Evolutionary conservation across 1,140 invertebrate species (phyloP).

Genomic region (Procambarus clarkii): DNA sequence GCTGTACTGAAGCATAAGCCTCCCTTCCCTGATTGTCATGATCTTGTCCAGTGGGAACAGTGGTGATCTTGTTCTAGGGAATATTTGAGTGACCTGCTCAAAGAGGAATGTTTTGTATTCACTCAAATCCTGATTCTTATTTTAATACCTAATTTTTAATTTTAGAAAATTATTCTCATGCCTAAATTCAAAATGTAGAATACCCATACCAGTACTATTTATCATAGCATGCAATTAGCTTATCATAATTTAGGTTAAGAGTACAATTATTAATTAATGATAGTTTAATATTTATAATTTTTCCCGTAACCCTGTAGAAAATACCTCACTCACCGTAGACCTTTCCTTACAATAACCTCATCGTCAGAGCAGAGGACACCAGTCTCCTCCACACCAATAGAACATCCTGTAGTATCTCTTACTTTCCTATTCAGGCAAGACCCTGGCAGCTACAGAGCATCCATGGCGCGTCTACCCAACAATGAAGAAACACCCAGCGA

Average conservation of each 20-base stretch:
- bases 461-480: conserved; percentile 59
- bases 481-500: conserved; percentile 72
- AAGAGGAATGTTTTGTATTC: no score
- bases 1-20: no score
- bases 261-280: not conserved
- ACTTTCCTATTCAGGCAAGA: conserved; percentile 42
- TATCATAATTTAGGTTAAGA: not conserved
- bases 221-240: not conserved
- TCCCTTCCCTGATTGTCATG: no score
- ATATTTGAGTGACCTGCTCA: no score
- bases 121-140: no score
- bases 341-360: not conserved
- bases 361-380: not conserved
- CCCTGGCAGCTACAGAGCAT: conserved; percentile 61
- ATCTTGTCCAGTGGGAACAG: no score
- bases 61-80: no score
- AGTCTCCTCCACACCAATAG: conserved; percentile 3
- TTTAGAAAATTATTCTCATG: no score
- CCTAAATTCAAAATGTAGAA: no score
- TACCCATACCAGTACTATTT: no score
- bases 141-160: no score
- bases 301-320: conserved; percentile 3
- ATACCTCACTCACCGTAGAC: not conserved
- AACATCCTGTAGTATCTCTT: conserved; percentile 28
- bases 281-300: not conserved